These are phyloP conservation scores for Solen grandis DNA, from an alignment of 1,140 invertebrate genomes.

Conservation along the genomic window DNA sequence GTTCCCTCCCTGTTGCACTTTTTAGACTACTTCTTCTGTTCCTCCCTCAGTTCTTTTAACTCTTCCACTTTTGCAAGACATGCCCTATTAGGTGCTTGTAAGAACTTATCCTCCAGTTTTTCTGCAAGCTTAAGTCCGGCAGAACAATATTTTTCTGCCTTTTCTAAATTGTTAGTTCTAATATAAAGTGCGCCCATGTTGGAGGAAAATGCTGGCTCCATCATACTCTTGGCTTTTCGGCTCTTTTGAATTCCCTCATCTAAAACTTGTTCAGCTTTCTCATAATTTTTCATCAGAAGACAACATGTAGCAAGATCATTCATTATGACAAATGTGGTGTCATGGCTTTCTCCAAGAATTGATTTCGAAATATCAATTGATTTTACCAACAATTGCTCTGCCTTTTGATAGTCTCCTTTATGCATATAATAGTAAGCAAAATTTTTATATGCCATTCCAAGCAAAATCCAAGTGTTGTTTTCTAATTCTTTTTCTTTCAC, in stretches of 20 bases:
- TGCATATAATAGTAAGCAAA: conserved; percentile 89
- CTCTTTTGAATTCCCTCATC: conserved; percentile 87
- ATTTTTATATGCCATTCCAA: conserved; percentile 89
- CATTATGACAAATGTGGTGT: conserved; percentile 88
- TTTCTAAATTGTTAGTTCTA: conserved; percentile 85
- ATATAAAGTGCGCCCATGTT: conserved; percentile 92
- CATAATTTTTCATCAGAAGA: conserved; percentile 85
- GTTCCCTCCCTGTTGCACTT: too few relatives aligned
- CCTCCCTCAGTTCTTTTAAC: too few relatives aligned
- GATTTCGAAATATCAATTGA: conserved; percentile 86
- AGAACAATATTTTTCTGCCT: conserved; percentile 88
- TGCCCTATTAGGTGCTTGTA: conserved; percentile 71
- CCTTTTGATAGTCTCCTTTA: conserved; percentile 84
- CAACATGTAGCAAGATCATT: conserved; percentile 92
- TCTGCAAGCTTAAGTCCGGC: conserved; percentile 87
- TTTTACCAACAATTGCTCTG: conserved; percentile 86
- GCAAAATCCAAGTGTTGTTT: conserved; percentile 84
- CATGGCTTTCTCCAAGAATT: conserved; percentile 86
- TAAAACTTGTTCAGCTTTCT: conserved; percentile 87
- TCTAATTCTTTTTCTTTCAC: conserved; percentile 83
- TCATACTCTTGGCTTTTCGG: conserved; percentile 83
- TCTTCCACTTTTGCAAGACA: conserved; percentile 60
- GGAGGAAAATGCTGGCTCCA: conserved; percentile 87
- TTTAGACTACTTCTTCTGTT: too few relatives aligned
- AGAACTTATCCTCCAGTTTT: conserved; percentile 85